Conservation (phyloP, 1,140 invertebrate species). For the Nasonia longicornis region DNA sequence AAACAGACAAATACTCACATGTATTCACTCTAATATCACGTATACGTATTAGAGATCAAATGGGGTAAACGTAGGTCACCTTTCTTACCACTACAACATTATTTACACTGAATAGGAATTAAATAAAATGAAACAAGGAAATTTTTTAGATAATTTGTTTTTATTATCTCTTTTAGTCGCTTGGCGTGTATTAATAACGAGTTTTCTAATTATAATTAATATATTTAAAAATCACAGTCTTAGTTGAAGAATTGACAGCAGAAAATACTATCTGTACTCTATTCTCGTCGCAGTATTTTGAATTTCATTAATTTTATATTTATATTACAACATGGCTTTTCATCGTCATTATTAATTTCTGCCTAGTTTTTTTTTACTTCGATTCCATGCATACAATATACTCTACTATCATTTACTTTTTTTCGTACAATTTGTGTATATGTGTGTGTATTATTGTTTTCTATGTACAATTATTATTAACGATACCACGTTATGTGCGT, state of each 20-base stretch:
- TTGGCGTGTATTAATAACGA: constrained; percentile 51
- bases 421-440: constrained; percentile 38
- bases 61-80: too few relatives aligned
- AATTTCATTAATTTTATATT: constrained; percentile 47
- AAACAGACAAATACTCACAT: too few relatives aligned
- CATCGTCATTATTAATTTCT: constrained; percentile 38
- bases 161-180: constrained; percentile 46
- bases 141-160: constrained; percentile 41
- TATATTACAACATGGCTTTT: constrained; percentile 46
- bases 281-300: constrained; percentile 55
- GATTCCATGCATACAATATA: constrained; percentile 44
- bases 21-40: too few relatives aligned
- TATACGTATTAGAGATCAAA: too few relatives aligned
- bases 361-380: constrained; percentile 32
- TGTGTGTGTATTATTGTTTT: constrained; percentile 28
- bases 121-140: neutral
- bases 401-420: constrained; percentile 40
- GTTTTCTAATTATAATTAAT: constrained; percentile 64
- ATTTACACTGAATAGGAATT: neutral
- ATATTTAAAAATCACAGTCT: constrained; percentile 70
- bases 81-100: too few relatives aligned
- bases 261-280: constrained; percentile 69
- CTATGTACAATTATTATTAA: constrained; percentile 41
- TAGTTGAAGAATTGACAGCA: constrained; percentile 70
- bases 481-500: constrained; percentile 36